Conservation (phyloP, 35 echinoderm and acorn worm genomes). For the Heliocidaris erythrogramma region DNA sequence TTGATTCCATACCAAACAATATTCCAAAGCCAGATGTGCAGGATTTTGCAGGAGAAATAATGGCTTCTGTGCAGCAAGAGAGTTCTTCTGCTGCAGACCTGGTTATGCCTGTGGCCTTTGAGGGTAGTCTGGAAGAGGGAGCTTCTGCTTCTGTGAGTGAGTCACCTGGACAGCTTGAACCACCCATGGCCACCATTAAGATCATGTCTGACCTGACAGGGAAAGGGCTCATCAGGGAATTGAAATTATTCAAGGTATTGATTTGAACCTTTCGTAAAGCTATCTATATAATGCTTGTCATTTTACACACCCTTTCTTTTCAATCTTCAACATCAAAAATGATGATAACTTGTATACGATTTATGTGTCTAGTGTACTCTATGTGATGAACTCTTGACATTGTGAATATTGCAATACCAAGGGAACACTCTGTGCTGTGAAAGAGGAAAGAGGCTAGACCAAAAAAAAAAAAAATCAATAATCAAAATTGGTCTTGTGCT, state of each 20-base stretch:
- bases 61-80: not conserved
- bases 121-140: not conserved
- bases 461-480: too few relatives aligned
- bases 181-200: not conserved
- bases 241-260: slow-evolving; percentile 35
- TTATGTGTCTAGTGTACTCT: too few relatives aligned
- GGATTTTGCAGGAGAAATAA: not conserved
- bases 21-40: not conserved
- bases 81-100: not conserved
- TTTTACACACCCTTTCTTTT: not conserved
- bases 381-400: too few relatives aligned
- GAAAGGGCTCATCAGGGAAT: not conserved
- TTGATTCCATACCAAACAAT: too few relatives aligned
- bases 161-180: not conserved
- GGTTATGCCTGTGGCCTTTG: not conserved
- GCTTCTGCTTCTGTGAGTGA: not conserved
- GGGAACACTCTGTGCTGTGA: too few relatives aligned
- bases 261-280: not conserved
- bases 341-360: too few relatives aligned
- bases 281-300: not conserved
- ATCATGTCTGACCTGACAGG: slow-evolving; percentile 8
- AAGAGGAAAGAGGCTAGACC: too few relatives aligned
- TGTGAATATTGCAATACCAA: too few relatives aligned
- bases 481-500: not conserved
- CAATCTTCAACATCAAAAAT: not conserved